Base-by-base conservation (phyloP, 2,113 vertebrate species). In the Hystrix cristata region DNA sequence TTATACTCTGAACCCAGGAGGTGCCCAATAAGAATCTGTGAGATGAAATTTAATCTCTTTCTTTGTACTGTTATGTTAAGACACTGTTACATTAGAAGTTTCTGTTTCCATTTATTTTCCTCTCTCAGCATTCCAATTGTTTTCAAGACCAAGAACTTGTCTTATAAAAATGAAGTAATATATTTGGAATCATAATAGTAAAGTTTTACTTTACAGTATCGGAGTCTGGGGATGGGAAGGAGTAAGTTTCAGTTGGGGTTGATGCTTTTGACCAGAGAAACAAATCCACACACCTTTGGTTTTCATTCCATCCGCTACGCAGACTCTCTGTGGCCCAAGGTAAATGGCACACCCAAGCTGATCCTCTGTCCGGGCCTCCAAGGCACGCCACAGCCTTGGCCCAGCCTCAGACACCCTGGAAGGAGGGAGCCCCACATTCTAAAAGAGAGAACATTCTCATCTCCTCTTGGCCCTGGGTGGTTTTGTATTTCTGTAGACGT, bases 21-120 rank as follows among this genome's bases (percentile, higher is more conserved):
- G 23, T 86, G 67, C 57, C 83, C 86, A 74, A 1, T 43, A 86
- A 60, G 19, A 90, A 51, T 34, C 9, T 81, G 64, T 29, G 59
- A 84, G 81, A 80, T 60, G 43, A 82, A 65, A 85, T 64, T 74
- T 92, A 71, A 93, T 84, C 94, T 55, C 21, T 87, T 60, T 90
- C 92, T 29, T n/a, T 96, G 72, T 81, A 96, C 88, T 97, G 86
- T 71, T 87, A 43, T 91, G 92, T 97, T 94, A 90, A 91, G 48
- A 76, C 23, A 38, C 64, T 88, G 65, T 25, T 11, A 48, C 48
- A 12, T 55, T 65, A 65, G 78, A 78, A 72, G 12, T 72, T 94
- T 92, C 93, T 94, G 57, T 55, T 92, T 90, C 85, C 64, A 64
- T n/a, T 96, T 95, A 80, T 53, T 84, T 83, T 95, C 53, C 48